Base-by-base conservation (phyloP, 1,140 invertebrate genomes). In the Drosophila prosaltans region DNA sequence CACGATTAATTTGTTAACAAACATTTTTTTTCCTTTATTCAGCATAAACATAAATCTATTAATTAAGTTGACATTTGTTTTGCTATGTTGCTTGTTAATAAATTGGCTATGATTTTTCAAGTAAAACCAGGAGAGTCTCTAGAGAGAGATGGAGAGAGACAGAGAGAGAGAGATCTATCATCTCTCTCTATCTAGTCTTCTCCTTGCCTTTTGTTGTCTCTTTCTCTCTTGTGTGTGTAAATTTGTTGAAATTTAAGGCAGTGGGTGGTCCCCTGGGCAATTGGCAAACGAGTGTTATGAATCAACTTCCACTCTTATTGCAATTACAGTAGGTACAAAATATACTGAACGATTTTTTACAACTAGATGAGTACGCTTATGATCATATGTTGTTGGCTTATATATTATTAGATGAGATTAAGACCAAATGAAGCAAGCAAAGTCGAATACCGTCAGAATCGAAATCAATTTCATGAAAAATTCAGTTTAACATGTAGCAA, bases 1-100 rank as follows among this genome's bases (percentile, higher is more conserved):
- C 85, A 90, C 85, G 71, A 90, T 90, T 90, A 90, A 90, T 90
- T 85, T 81, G 86, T 85, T 90, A 90, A 65, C 85, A 90, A 90
- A 80, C 80, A 85, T 59, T 76, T 45, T 74, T 30, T 16, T 16
- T 16, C 16, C 16, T 16, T 54, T 85, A 90, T 85, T 65, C 76
- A 77, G 70, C 72, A 75, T 79, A 81, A 78, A 72, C 74, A 90
- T 90, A 90, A 90, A 85, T 90, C 85, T 90, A 90, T 90, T 90
- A 90, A 90, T 90, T 90, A 90, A 90, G 85, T 73, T 72, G 79
- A 89, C 80, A 71, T 72, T 81, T 80, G 76, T 88, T 82, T 76
- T 68, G 78, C 61, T 59, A 61, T 69, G 65, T 69, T 62, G 64
- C 67, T 76, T 65, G 64, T 74, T 69, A 74, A 63, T 82, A 65